Evolutionary conservation across 2,113 vertebrate species (phyloP), one percentile per base, ranked within the genome.

Genomic region (Oryctolagus cuniculus): DNA sequence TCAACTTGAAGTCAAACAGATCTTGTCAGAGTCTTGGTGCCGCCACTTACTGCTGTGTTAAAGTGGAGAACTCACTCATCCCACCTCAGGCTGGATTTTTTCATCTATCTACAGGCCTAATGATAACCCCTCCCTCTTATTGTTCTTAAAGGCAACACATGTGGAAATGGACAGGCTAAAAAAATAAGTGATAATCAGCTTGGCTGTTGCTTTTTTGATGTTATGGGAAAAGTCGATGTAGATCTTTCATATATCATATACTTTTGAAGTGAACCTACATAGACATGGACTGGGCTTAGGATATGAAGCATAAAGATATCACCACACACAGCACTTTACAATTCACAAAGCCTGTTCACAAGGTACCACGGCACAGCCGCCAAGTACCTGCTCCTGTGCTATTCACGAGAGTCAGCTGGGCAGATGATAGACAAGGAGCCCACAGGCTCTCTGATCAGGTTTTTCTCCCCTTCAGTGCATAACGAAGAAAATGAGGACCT

Each of bases 161-260:
- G 9, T 66, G 38, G 77, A 93, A 55, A n/a, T 70, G 21, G 11
- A 93, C 10, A 73, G 4, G 55, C 22, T n/a, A 5, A 1, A 89
- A 15, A 91, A 80, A 93, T 70, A 83, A 80, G 6, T 36, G 12
- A 80, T n/a, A 55, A 44, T 82, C 85, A 73, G 15, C 34, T 90
- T 85, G 81, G 29, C 19, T 64, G 9, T 53, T 87, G 16, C 17
- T 24, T 95, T 92, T 17, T 94, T 22, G 16, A 38, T 69, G 12
- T 53, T n/a, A 75, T 15, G 36, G 38, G 51, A 5, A 7, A 93
- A 61, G 6, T 67, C 24, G 15, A 11, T 78, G 13, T 24, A 78
- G 29, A 87, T 63, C 12, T 53, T 91, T 82, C 64, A 53, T 19
- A 19, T 55, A 11, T 9, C 12, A 61, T 66, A 1, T 29, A 66